These are phyloP conservation scores for Catocala nupta DNA, from an alignment of 2,888 invertebrate species.

Conservation along the genomic window DNA sequence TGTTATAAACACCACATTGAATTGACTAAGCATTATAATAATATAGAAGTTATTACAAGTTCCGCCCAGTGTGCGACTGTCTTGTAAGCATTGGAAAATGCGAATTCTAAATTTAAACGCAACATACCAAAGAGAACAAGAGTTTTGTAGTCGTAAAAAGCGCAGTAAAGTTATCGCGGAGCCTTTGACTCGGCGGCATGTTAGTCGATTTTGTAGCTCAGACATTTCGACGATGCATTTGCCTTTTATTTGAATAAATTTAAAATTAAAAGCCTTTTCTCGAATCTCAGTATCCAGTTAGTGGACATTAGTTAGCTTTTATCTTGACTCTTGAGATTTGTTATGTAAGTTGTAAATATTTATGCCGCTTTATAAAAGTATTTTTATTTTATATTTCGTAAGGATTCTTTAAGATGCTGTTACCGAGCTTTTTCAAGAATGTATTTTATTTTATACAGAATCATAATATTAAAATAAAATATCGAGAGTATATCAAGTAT, in stretches of 20 bases:
- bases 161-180: slow-evolving; percentile 58
- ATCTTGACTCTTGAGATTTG: neutral
- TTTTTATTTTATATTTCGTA: too few relatives aligned
- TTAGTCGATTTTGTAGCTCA: slow-evolving; percentile 36
- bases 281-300: neutral
- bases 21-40: neutral
- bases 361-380: neutral
- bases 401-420: too few relatives aligned
- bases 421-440: too few relatives aligned
- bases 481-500: too few relatives aligned
- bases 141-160: slow-evolving; percentile 61
- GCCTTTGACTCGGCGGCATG: slow-evolving; percentile 48
- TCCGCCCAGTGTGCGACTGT: slow-evolving; percentile 26
- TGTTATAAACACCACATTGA: too few relatives aligned
- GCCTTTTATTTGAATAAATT: slow-evolving; percentile 39
- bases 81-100: slow-evolving; percentile 54
- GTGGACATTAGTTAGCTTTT: neutral
- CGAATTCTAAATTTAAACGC: slow-evolving; percentile 65
- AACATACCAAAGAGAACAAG: slow-evolving; percentile 61
- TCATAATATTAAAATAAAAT: too few relatives aligned
- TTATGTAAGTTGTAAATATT: neutral
- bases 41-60: neutral
- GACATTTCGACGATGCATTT: slow-evolving; percentile 41
- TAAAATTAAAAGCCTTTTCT: slow-evolving; percentile 25
- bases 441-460: too few relatives aligned